phyloP scores from a whole-genome alignment of 2,113 vertebrate genomes.

The Nicator chloris region DNA sequence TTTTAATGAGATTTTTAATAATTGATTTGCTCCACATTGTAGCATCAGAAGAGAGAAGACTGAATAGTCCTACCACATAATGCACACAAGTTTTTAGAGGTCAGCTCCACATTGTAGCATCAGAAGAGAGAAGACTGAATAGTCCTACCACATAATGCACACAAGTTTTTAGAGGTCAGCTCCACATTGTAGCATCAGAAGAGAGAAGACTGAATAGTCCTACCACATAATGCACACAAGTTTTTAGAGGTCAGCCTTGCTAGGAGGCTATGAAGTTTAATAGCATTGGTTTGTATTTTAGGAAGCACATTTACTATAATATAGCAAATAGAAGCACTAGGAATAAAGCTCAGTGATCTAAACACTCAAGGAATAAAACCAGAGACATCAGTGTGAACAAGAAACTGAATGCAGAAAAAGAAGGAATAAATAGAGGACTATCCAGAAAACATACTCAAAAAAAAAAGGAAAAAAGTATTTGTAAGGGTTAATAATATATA shows the following conservation, averaged over 20 bases:
- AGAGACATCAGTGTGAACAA: neutral
- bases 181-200: neutral
- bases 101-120: neutral
- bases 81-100: neutral
- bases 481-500: neutral
- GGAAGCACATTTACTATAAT: neutral
- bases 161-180: neutral
- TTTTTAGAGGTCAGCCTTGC: neutral
- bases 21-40: neutral
- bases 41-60: neutral
- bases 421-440: neutral
- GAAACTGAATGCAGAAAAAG: neutral
- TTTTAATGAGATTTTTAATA: neutral
- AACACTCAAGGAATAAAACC: neutral
- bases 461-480: neutral
- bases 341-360: neutral
- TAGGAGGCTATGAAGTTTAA: neutral
- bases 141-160: neutral
- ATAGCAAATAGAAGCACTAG: neutral
- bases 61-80: neutral
- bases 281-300: neutral
- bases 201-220: neutral
- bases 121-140: neutral
- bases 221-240: neutral
- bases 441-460: rapidly evolving